A percentile compares a stretch with the other conserved stretches of the same genome.
These are phyloP conservation scores for Actinia tenebrosa DNA, from an alignment of 64 coral and sea anemone genomes.

Conservation along the genomic window DNA sequence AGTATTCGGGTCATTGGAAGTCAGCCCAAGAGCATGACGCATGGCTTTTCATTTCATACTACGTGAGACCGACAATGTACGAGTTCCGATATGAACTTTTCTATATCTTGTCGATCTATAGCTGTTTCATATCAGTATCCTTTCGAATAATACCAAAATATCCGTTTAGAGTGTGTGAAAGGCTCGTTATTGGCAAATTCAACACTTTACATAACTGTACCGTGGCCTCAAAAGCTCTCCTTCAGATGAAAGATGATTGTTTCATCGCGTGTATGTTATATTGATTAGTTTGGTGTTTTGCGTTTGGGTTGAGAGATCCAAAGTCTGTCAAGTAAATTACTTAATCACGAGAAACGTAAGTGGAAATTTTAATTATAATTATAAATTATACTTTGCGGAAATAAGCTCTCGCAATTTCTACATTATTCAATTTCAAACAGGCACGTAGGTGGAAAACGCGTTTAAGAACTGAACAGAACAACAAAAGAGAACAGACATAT, in stretches of 20 bases:
- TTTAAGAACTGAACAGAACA: background rate
- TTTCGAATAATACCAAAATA: background rate
- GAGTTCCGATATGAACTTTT: background rate
- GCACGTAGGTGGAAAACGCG: background rate
- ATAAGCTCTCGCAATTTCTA: background rate
- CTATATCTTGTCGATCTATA: background rate
- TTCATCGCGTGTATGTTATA: background rate
- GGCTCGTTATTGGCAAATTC: background rate
- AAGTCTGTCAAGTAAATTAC: background rate
- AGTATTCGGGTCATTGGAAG: background rate
- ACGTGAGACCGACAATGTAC: background rate
- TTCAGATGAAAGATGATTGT: background rate
- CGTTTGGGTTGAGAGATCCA: background rate
- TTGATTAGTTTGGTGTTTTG: background rate
- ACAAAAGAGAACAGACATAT: background rate
- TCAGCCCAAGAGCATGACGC: background rate
- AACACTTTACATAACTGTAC: background rate
- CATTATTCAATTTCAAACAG: background rate
- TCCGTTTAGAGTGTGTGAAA: background rate
- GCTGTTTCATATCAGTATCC: slow-evolving; percentile 2
- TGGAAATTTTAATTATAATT: background rate
- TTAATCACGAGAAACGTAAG: background rate
- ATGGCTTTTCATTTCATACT: background rate
- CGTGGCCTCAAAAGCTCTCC: background rate
- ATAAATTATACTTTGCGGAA: background rate